phyloP scores from a whole-genome alignment of 1,140 invertebrate genomes.

The Akabosia matsudoensis region DNA sequence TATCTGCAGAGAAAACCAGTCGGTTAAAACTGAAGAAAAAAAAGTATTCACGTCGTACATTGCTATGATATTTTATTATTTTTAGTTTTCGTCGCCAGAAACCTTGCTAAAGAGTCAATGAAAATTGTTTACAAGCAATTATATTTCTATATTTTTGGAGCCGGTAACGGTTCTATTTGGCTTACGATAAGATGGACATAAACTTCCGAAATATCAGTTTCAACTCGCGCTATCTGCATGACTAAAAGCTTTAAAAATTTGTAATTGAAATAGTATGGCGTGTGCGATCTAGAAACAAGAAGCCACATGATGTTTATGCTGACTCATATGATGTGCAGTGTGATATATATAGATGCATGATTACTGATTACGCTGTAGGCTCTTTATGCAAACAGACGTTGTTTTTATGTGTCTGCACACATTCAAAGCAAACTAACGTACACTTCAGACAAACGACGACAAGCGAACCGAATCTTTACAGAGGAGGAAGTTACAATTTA shows the following conservation, averaged over 20 bases:
- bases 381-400: background rate
- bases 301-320: background rate
- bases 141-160: too few relatives aligned
- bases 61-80: too few relatives aligned
- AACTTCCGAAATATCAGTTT: background rate
- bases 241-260: background rate
- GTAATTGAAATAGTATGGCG: background rate
- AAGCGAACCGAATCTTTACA: background rate
- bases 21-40: too few relatives aligned
- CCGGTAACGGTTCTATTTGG: too few relatives aligned
- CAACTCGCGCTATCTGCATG: background rate
- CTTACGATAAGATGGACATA: background rate
- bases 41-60: too few relatives aligned
- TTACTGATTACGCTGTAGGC: background rate
- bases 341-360: too few relatives aligned
- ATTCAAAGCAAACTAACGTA: too few relatives aligned
- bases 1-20: too few relatives aligned
- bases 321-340: background rate
- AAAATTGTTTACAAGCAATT: too few relatives aligned
- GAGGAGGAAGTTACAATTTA: background rate
- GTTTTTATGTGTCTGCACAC: too few relatives aligned
- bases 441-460: background rate
- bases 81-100: too few relatives aligned
- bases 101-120: too few relatives aligned
- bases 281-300: background rate